Conservation (phyloP, 1,140 invertebrate genomes). For the Acyrthosiphon pisum region DNA sequence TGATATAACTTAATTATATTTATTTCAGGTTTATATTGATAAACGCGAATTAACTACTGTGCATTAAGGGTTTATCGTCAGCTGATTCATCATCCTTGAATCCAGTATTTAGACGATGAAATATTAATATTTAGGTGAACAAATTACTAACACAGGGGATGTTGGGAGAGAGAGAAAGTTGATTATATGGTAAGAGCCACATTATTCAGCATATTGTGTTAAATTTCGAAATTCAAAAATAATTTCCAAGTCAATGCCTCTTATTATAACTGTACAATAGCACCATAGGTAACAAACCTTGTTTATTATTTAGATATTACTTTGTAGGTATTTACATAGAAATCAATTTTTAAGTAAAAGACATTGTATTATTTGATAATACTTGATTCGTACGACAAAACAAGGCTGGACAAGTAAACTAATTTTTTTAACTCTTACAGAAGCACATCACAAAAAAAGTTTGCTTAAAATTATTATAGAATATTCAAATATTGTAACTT, state of each 20-base stretch:
- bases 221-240: constrained; percentile 9
- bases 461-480: no score
- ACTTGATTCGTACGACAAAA: not conserved
- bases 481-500: no score
- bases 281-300: not conserved
- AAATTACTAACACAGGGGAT: not conserved
- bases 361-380: not conserved
- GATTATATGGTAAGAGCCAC: not conserved
- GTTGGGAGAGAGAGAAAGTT: not conserved
- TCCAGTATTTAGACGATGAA: no score
- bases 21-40: not conserved
- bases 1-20: not conserved
- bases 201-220: constrained; percentile 2
- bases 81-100: not conserved
- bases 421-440: no score
- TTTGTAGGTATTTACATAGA: not conserved
- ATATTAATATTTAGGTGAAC: not conserved
- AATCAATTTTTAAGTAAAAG: not conserved
- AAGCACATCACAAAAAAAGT: no score
- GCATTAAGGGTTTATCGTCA: not conserved
- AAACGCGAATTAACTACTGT: not conserved
- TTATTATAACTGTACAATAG: not conserved
- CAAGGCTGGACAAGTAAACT: not conserved
- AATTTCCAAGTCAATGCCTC: not conserved
- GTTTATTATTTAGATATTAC: not conserved